Evolutionary conservation across 2,888 invertebrate species (phyloP), one percentile per base, ranked within the genome.

Genomic region (Alloplasta piceator): DNA sequence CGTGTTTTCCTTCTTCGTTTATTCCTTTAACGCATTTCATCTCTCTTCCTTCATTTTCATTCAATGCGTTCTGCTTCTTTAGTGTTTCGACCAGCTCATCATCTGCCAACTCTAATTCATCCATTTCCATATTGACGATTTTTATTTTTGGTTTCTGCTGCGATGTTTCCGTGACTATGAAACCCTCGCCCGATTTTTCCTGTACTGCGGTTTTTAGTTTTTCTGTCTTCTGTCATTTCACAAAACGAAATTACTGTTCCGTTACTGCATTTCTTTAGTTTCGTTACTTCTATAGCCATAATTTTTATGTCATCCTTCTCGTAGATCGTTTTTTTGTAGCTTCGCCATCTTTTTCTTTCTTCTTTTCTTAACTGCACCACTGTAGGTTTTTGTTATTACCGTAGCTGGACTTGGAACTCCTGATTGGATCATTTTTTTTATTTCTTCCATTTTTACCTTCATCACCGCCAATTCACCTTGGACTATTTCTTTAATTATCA

Each of bases 281-380:
- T n/a, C n/a, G n/a, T n/a, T n/a, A n/a, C n/a, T n/a, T n/a, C 73
- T 41, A 80, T 60, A 14, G 75, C 64, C 64, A 74, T 46, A 4
- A 38, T 50, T 36, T 66, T 83, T n/a, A 83, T 75, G 48, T 78
- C 43, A 10, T 82, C 60, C 14, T 68, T 80, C 39, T 82, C 72
- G 55, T 78, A 75, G 7, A 83, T 66, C 6, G 66, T 48, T 78
- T 64, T 26, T 75, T 78, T 12, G 75, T 78, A 14, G n/a, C 43
- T 41, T 82, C 78, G 61, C 84, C 82, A 9, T 78, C 81, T 41
- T 84, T 82, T 10, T 81, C 46, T 75, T 60, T n/a, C n/a, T n/a
- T n/a, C n/a, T n/a, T n/a, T n/a, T n/a, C n/a, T n/a, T n/a, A n/a
- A n/a, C n/a, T n/a, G n/a, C n/a, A n/a, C n/a, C n/a, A n/a, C n/a